Conservation (phyloP, 2,888 invertebrate genomes). For the Phania funesta region DNA sequence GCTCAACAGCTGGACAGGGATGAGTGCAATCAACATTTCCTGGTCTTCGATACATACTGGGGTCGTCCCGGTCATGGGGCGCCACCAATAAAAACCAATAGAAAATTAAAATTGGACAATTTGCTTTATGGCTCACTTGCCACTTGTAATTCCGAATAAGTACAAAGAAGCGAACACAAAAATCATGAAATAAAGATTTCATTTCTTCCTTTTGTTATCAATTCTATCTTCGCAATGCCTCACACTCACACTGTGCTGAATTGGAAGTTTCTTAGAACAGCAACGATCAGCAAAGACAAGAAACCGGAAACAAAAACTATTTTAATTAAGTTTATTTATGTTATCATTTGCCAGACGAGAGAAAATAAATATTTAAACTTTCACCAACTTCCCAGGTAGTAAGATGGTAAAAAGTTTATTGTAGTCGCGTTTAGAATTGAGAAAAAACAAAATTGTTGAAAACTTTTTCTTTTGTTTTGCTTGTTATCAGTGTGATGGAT, state of each 20-base stretch:
- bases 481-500: conserved; percentile 24
- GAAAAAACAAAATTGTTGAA: conserved; percentile 16
- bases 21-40: conserved; percentile 86
- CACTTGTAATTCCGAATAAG: conserved; percentile 44
- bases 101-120: conserved; percentile 80
- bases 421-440: conserved; percentile 25
- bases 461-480: conserved; percentile 34
- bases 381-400: conserved; percentile 63
- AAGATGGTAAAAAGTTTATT: conserved; percentile 62
- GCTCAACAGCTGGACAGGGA: conserved; percentile 82
- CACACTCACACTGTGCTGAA: background rate
- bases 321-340: conserved; percentile 60
- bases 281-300: background rate
- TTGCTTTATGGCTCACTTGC: conserved; percentile 79
- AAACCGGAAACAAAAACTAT: conserved; percentile 34
- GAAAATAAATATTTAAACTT: conserved; percentile 54
- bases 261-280: background rate
- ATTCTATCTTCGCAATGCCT: background rate
- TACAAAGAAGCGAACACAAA: background rate
- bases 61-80: conserved; percentile 87
- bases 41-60: conserved; percentile 89
- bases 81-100: conserved; percentile 72
- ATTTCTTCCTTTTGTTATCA: conserved; percentile 2
- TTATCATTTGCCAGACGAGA: conserved; percentile 51
- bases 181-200: background rate